Evolutionary conservation across 2,888 invertebrate genomes (phyloP).

Genomic region (Nomada flava): DNA sequence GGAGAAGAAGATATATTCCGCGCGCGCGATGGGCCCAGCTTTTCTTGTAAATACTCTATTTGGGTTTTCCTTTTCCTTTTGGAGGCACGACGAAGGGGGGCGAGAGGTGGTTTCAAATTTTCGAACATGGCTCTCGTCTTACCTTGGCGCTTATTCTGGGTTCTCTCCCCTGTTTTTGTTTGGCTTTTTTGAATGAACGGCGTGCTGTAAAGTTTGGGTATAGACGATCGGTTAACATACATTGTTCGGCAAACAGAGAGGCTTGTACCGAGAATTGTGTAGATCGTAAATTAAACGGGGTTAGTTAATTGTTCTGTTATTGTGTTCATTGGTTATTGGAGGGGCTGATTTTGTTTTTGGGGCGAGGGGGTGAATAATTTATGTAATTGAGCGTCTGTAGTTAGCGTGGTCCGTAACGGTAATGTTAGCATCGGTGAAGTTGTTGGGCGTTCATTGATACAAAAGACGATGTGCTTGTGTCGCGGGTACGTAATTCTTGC

Average conservation of each 20-base stretch:
- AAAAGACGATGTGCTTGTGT: neutral
- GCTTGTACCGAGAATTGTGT: too few relatives aligned
- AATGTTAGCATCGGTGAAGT: neutral
- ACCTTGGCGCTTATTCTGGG: too few relatives aligned
- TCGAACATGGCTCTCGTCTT: slow-evolving; percentile 30
- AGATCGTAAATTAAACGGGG: too few relatives aligned
- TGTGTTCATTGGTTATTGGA: too few relatives aligned
- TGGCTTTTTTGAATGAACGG: neutral
- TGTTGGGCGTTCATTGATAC: neutral
- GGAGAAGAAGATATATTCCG: slow-evolving; percentile 65
- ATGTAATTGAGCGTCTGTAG: neutral
- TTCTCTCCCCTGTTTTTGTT: neutral
- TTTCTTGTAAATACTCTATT: slow-evolving; percentile 45
- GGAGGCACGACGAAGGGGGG: neutral
- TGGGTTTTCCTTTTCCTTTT: slow-evolving; percentile 6
- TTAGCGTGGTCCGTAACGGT: neutral
- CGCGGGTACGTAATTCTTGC: neutral
- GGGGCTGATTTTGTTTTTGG: too few relatives aligned
- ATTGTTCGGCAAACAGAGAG: too few relatives aligned
- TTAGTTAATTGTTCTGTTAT: neutral
- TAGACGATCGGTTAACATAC: neutral
- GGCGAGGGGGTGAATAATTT: neutral
- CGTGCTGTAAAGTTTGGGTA: neutral
- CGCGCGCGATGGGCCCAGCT: slow-evolving; percentile 49
- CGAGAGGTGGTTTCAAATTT: neutral